Evolutionary conservation across 2,888 invertebrate genomes (phyloP), one percentile per base, ranked within the genome.

Genomic region (Anthrax anthrax): DNA sequence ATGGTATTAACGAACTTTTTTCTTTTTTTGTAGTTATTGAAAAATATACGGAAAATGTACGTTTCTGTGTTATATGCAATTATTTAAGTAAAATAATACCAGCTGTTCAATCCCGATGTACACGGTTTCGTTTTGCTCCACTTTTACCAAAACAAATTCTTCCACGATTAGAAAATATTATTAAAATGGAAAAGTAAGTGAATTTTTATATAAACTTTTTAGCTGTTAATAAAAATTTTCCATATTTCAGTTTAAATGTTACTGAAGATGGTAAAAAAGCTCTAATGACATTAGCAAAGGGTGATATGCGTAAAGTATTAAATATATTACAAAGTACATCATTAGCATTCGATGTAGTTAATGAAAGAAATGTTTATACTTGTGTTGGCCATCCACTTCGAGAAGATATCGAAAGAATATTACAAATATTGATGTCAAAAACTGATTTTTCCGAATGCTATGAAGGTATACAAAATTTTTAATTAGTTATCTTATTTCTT

Each of bases 31-130:
- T 14, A 91, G 92, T 98, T 57, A 96, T 98, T 61, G 98, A 99
- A 69, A 98, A 98, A 67, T 99, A 92, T 65, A 97, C 98, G 13
- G 95, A 96, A 55, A 98, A 97, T 68, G 91, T 95, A 4, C 75
- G 98, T 10, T 99, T 99, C 69, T 99, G 98, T 66, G 84, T 98
- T 49, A 98, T 99, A 60, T 96, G 97, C 70, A 98, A 98, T 70
- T 98, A 98, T 70, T 71, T 98, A 56, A 89, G 92, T 57, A 97
- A 97, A 74, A 96, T 99, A 51, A 98, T 96, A 58, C 98, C 98
- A 16, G 97, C 98, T 5, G 73, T 99, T 46, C 98, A 99, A 70
- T 98, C 97, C 14, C 77, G 98, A 56, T 98, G 97, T 68, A 98
- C 96, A 0, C 77, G 94, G 48, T 97, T 97, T 63, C 77, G 96